A percentile compares a stretch with the other conserved stretches of the same genome.
These are phyloP conservation scores for Kryphioiulus occultus DNA, from an alignment of 2,888 invertebrate genomes.

Conservation along the genomic window DNA sequence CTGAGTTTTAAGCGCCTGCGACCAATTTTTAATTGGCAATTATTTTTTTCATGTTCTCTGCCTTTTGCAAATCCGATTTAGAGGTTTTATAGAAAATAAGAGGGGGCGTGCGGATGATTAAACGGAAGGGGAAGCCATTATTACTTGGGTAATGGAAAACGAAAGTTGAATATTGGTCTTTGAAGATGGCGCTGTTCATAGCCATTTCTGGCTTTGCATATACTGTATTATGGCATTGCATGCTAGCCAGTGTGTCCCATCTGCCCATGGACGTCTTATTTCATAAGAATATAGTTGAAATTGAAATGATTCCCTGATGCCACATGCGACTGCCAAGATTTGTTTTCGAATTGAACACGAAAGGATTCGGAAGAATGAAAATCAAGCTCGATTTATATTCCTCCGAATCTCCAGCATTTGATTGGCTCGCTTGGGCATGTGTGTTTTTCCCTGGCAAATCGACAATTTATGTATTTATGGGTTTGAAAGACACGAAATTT, in stretches of 20 bases:
- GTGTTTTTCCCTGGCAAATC: neutral
- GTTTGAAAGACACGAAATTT: conserved; percentile 12
- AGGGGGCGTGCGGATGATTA: neutral
- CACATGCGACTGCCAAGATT: neutral
- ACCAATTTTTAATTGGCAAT: conserved; percentile 15
- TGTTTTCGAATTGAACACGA: conserved; percentile 14
- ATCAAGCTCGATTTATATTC: neutral
- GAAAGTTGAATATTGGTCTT: neutral
- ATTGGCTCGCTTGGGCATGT: neutral
- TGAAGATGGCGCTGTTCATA: neutral
- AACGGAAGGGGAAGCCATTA: neutral
- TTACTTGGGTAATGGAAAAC: neutral
- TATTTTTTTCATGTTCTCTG: neutral
- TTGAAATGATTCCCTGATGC: conserved; percentile 23
- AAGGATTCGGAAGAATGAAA: neutral
- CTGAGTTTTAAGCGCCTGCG: neutral
- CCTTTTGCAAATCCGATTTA: neutral
- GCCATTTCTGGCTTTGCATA: neutral
- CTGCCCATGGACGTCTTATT: neutral
- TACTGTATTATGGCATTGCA: neutral
- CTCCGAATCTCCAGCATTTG: neutral
- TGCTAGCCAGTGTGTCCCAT: neutral
- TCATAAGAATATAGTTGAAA: neutral
- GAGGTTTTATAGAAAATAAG: neutral
- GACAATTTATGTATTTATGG: conserved; percentile 15